Conservation (phyloP, 2,888 invertebrate species). For the Drosophila kanekoi region DNA sequence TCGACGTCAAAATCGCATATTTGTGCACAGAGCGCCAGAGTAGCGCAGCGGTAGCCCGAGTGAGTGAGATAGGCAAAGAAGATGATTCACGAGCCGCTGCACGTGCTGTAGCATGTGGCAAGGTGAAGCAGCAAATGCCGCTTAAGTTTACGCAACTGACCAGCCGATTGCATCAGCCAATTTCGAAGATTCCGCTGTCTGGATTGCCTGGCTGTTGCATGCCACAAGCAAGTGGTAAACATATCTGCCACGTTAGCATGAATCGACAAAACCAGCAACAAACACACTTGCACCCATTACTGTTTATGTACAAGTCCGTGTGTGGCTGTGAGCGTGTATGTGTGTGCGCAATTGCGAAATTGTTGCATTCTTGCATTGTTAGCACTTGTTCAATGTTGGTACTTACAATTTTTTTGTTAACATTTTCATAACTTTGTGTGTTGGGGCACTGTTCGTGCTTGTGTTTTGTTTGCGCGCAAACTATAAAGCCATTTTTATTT, state of each 20-base stretch:
- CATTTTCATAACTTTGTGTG: conserved; percentile 81
- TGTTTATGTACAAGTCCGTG: conserved; percentile 18
- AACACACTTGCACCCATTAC: conserved; percentile 8
- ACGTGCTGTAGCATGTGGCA: conserved; percentile 48
- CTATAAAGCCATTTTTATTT: conserved; percentile 92
- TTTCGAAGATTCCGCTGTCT: conserved; percentile 41
- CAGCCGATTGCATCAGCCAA: conserved; percentile 74
- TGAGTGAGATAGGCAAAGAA: conserved; percentile 14
- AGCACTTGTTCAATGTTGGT: conserved; percentile 12
- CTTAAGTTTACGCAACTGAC: conserved; percentile 39
- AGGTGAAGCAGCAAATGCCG: conserved; percentile 2
- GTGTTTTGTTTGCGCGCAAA: conserved; percentile 82
- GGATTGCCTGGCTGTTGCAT: conserved; percentile 49
- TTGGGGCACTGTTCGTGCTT: conserved; percentile 83
- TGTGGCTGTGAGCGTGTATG: not conserved
- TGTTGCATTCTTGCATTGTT: conserved; percentile 6
- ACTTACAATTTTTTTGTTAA: conserved; percentile 81
- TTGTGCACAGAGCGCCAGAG: not conserved
- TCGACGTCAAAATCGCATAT: not conserved
- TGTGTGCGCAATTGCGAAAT: conserved; percentile 56
- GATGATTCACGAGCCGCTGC: conserved; percentile 33
- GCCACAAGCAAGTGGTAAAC: conserved; percentile 47
- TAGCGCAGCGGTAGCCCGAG: not conserved
- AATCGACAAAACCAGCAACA: conserved; percentile 17
- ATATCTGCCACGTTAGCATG: conserved; percentile 66